These are phyloP conservation scores for Condylura cristata DNA, from an alignment of 2,113 vertebrate species.

Conservation along the genomic window DNA sequence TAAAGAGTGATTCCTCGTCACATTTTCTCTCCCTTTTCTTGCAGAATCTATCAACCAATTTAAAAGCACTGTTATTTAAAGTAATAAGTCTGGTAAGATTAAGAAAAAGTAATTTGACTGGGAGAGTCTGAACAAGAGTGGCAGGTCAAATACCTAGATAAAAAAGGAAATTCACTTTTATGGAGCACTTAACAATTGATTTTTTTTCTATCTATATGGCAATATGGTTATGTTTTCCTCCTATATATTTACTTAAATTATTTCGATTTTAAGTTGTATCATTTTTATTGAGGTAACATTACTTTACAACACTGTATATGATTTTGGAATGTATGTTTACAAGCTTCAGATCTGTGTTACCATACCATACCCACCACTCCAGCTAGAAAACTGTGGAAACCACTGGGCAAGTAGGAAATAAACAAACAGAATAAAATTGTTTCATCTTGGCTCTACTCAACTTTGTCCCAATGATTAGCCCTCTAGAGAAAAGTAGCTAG, in stretches of 20 bases:
- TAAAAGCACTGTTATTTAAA: background rate
- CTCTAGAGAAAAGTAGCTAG: background rate
- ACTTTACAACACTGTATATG: too few species aligned
- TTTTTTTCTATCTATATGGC: conserved; percentile 1
- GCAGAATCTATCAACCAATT: background rate
- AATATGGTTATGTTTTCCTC: too few species aligned
- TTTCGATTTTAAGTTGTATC: too few species aligned
- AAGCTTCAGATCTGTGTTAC: too few species aligned
- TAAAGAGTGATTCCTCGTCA: background rate
- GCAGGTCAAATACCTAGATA: background rate
- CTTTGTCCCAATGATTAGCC: background rate
- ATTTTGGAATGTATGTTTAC: too few species aligned
- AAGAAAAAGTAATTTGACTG: background rate
- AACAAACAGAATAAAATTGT: background rate
- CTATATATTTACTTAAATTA: too few species aligned
- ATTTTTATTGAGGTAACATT: too few species aligned
- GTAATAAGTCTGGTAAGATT: background rate
- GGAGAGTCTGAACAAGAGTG: background rate
- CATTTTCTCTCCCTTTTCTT: background rate
- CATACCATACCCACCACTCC: background rate
- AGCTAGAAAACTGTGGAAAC: background rate
- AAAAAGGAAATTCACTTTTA: background rate
- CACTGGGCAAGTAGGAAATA: background rate
- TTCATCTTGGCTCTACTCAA: background rate
- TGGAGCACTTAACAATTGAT: background rate